Base-by-base conservation (phyloP, 1,140 invertebrate species). In the Vanessa tameamea region DNA sequence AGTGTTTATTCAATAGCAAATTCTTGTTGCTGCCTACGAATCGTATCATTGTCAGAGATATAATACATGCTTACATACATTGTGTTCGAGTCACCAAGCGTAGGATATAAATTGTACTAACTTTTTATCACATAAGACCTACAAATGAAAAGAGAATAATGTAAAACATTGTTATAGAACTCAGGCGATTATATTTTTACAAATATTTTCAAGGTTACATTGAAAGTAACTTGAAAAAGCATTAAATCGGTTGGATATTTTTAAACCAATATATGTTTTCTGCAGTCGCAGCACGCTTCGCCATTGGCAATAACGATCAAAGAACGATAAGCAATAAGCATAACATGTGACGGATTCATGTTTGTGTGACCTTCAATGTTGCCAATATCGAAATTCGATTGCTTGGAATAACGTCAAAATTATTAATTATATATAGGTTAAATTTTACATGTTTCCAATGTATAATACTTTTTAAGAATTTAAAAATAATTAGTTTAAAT, bases 391-490 rank as follows among this genome's bases (percentile, higher is more conserved):
- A 16, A 70, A 23, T 68, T 73, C 26, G 26, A 68, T 63, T 69
- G 43, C 23, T 76, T 76, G 70, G 75, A 77, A 77, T 77, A 77
- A 63, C 72, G 70, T 77, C 75, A 77, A 77, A 64, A 77, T 69
- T 67, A 15, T 50, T 6, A 47, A 14, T 50, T 50, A 8, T n/a
- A n/a, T 57, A 12, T 13, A 2, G 37, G 7, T 43, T 43, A 11
- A 9, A 43, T 43, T 43, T 43, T 9, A 43, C 9, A 9, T 43
- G 7, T 43, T 43, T 9, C 9, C 3, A 9, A 5, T 43, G 37
- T 9, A 43, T 43, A 43, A 9, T 1, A 43, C 37, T 9, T 43
- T 43, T 43, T 43, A 43, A 9, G 37, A 43, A 43, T 11, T 43
- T 43, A 9, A 43, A 43, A 37, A 37, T 37, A 37, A 37, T 37